A percentile compares a stretch with the other conserved stretches of the same genome.
Evolutionary conservation across 2,113 vertebrate genomes (phyloP).

Genomic region (Sceloporus tristichus): DNA sequence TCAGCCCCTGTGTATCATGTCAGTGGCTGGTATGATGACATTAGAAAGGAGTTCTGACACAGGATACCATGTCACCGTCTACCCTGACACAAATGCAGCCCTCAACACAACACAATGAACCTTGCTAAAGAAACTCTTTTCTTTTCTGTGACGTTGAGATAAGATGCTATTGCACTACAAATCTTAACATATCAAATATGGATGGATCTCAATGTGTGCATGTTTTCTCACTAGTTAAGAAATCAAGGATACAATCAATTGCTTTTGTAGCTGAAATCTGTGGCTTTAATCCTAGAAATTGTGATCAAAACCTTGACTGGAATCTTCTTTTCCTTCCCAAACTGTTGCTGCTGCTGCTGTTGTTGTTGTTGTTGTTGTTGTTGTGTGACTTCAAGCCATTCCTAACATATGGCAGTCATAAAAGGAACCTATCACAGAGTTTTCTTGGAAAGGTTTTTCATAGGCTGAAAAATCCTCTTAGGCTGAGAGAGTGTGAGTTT

Average conservation of each 20-base stretch:
- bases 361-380: too few relatives aligned
- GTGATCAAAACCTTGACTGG: too few relatives aligned
- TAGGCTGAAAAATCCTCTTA: too few relatives aligned
- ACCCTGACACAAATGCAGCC: conserved; percentile 21
- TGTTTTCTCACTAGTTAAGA: conserved; percentile 34
- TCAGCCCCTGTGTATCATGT: conserved; percentile 48
- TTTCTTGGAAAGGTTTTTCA: too few relatives aligned
- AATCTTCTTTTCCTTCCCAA: neutral
- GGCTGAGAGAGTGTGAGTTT: too few relatives aligned
- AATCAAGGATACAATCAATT: neutral
- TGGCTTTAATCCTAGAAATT: neutral
- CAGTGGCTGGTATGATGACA: conserved; percentile 22
- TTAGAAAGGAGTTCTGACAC: conserved; percentile 49
- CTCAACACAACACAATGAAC: accelerated
- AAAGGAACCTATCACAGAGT: too few relatives aligned
- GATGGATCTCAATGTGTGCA: conserved; percentile 17
- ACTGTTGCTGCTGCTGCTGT: neutral
- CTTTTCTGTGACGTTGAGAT: conserved; percentile 26
- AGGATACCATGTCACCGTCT: conserved; percentile 37
- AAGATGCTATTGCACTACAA: conserved; percentile 7
- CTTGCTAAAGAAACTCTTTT: neutral
- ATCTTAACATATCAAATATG: conserved; percentile 39
- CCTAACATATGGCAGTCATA: too few relatives aligned
- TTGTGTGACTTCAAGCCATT: too few relatives aligned
- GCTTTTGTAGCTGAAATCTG: conserved; percentile 5